Conservation (phyloP, 2,888 invertebrate genomes). For the Leucophenga montana region DNA sequence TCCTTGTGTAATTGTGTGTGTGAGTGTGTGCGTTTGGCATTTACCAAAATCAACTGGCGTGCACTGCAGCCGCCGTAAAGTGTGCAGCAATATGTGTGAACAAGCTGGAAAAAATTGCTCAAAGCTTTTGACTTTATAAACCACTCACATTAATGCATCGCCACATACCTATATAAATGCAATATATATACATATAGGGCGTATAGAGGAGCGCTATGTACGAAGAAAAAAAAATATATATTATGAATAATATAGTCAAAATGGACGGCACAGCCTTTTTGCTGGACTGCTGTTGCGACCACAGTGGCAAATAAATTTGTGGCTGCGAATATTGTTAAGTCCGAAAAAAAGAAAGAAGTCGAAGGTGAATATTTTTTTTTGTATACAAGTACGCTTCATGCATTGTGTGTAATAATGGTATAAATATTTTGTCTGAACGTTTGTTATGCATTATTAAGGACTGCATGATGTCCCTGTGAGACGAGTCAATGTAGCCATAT, state of each 20-base stretch:
- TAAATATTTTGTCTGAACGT: too few species aligned
- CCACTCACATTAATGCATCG: constrained; percentile 29
- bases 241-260: constrained; percentile 54
- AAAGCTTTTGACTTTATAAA: constrained; percentile 58
- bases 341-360: constrained; percentile 31
- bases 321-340: constrained; percentile 42
- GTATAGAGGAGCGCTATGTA: neutral
- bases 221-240: constrained; percentile 37
- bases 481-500: too few species aligned
- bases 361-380: too few species aligned
- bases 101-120: constrained; percentile 39
- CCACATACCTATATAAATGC: too few species aligned
- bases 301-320: constrained; percentile 63
- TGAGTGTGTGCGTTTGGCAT: neutral
- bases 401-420: too few species aligned
- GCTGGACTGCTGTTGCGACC: constrained; percentile 34
- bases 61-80: constrained; percentile 15
- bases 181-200: constrained; percentile 32
- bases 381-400: too few species aligned
- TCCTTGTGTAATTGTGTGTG: constrained; percentile 13
- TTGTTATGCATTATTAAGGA: too few species aligned
- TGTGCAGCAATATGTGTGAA: constrained; percentile 33
- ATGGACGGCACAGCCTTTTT: constrained; percentile 25
- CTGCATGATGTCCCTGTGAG: too few species aligned
- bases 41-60: neutral